A percentile compares a stretch with the other conserved stretches of the same genome.
Conservation (phyloP, 2,888 invertebrate genomes). For the Petrolisthes manimaculis region DNA sequence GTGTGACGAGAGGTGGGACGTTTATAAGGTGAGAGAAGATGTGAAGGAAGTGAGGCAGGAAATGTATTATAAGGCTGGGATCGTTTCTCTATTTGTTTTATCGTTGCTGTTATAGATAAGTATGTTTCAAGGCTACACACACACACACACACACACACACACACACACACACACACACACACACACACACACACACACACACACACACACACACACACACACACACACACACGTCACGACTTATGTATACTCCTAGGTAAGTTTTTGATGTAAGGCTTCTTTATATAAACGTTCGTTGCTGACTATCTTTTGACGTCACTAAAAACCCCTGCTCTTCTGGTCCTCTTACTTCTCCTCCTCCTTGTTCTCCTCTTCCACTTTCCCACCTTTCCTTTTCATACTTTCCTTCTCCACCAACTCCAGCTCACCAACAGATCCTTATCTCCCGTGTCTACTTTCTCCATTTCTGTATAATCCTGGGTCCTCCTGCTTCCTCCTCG, state of each 20-base stretch:
- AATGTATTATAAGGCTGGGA: too few species aligned
- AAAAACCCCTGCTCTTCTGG: not conserved
- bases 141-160: not conserved
- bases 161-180: not conserved
- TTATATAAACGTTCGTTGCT: too few species aligned
- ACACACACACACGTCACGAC: not conserved
- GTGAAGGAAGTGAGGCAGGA: too few species aligned
- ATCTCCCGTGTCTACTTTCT: not conserved
- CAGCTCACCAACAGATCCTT: not conserved
- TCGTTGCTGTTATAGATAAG: too few species aligned
- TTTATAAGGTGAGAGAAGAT: too few species aligned
- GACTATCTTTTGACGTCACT: too few species aligned
- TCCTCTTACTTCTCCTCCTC: not conserved
- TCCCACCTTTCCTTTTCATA: not conserved
- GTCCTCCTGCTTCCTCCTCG: not conserved
- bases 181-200: constrained; percentile 1
- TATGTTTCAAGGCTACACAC: not conserved
- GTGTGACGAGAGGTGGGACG: too few species aligned
- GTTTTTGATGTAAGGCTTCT: too few species aligned
- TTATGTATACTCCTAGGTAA: too few species aligned
- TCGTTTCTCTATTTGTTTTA: too few species aligned
- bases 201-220: constrained; percentile 1
- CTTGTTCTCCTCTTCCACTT: not conserved
- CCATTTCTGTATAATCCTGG: not conserved
- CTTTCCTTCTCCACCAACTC: not conserved